These are phyloP conservation scores for Stichodactyla mertensii DNA, from an alignment of 64 coral and sea anemone genomes.

Conservation along the genomic window DNA sequence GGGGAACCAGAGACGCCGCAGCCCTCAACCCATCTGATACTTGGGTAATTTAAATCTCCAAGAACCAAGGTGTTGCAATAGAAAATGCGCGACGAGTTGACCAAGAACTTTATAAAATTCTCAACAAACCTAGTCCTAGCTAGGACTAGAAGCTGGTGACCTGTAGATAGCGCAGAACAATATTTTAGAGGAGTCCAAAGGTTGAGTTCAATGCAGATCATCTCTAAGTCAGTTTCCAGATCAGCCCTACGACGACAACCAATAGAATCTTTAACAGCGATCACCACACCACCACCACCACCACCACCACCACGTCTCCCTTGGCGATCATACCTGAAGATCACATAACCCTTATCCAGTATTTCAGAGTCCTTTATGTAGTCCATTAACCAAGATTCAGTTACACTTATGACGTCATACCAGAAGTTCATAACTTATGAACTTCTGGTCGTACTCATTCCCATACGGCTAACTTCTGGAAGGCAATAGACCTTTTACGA, in stretches of 20 bases:
- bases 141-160: constrained; percentile 15
- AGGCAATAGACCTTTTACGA: no score
- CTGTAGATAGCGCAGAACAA: neutral
- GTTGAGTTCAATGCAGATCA: constrained; percentile 18
- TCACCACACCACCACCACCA: neutral
- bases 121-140: neutral
- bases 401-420: no score
- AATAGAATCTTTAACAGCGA: neutral
- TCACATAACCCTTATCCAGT: constrained; percentile 14
- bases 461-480: neutral
- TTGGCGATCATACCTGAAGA: constrained; percentile 4
- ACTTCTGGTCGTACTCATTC: neutral
- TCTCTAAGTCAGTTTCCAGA: constrained; percentile 5
- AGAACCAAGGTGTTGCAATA: neutral
- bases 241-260: constrained; percentile 2
- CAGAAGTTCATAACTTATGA: no score
- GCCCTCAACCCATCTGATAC: constrained; percentile 16
- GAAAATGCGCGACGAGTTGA: neutral
- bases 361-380: constrained; percentile 14
- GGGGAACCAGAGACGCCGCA: constrained; percentile 5
- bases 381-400: constrained; percentile 8
- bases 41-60: constrained; percentile 30
- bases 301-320: neutral
- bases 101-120: neutral
- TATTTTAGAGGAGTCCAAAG: neutral